Evolutionary conservation across 1,140 invertebrate genomes (phyloP).

Genomic region (Battus philenor): DNA sequence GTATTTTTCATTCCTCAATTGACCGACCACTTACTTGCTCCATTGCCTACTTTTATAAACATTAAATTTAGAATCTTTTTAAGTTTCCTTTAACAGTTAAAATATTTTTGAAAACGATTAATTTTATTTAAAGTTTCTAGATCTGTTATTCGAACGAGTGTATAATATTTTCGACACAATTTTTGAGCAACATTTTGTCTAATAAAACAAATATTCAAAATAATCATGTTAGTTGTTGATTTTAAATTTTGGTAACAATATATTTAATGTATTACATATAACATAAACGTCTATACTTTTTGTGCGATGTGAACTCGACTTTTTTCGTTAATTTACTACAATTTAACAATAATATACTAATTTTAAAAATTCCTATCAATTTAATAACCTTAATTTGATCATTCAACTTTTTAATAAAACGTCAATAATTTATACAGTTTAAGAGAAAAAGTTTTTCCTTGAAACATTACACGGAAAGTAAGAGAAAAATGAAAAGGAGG

Average conservation of each 20-base stretch:
- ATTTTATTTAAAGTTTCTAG: too few species aligned
- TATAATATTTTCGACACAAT: neutral
- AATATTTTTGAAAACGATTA: too few species aligned
- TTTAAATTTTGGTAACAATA: neutral
- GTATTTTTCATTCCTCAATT: conserved; percentile 38
- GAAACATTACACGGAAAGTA: neutral
- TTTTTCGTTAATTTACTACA: conserved; percentile 37
- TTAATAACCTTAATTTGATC: conserved; percentile 44
- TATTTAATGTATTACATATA: conserved; percentile 17
- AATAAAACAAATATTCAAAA: conserved; percentile 2
- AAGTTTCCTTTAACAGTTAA: too few species aligned
- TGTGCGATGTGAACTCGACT: conserved; percentile 52
- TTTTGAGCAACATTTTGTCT: neutral
- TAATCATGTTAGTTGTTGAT: neutral
- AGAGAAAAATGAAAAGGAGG: neutral
- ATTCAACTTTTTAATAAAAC: conserved; percentile 30
- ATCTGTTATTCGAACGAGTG: too few species aligned
- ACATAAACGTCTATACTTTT: conserved; percentile 33
- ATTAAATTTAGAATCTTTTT: conserved; percentile 9
- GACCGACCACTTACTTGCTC: conserved; percentile 35
- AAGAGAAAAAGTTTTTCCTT: neutral
- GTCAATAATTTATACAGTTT: conserved; percentile 20
- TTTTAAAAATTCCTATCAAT: conserved; percentile 46
- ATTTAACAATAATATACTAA: conserved; percentile 50
- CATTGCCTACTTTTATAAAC: conserved; percentile 23